Evolutionary conservation across 2,888 invertebrate species (phyloP).

Genomic region (Ditula angustiorana): DNA sequence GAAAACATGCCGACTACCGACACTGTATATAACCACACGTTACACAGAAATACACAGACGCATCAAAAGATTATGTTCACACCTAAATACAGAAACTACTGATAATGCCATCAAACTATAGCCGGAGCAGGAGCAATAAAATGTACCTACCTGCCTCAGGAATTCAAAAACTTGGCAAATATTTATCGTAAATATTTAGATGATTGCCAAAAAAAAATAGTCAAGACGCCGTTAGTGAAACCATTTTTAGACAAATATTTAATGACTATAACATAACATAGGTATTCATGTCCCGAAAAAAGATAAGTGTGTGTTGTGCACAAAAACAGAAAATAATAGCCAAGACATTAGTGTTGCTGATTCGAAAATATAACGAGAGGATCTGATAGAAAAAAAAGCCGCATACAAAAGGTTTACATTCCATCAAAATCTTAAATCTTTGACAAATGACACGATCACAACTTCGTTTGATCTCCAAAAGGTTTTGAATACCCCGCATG

Average conservation of each 20-base stretch:
- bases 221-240: not conserved
- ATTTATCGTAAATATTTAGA: conserved; percentile 4
- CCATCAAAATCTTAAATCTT: not conserved
- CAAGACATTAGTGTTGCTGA: not conserved
- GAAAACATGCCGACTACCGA: no score
- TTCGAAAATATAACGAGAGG: not conserved
- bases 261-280: conserved; percentile 19
- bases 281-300: conserved; percentile 20
- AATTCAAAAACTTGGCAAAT: conserved; percentile 5
- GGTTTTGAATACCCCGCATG: conserved; percentile 20
- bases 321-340: conserved; percentile 6
- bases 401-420: not conserved
- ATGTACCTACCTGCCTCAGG: conserved; percentile 5
- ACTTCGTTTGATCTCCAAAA: conserved; percentile 6
- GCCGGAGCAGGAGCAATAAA: not conserved
- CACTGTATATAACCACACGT: not conserved
- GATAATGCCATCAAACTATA: not conserved
- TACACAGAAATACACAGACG: not conserved
- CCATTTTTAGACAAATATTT: conserved; percentile 11
- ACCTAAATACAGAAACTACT: not conserved
- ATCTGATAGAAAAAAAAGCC: conserved; percentile 1
- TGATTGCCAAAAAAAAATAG: not conserved
- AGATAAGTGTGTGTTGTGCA: conserved; percentile 15
- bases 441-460: not conserved
- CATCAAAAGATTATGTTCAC: not conserved